Base-by-base conservation (phyloP, 1,140 invertebrate species). In the Eueides isabella region DNA sequence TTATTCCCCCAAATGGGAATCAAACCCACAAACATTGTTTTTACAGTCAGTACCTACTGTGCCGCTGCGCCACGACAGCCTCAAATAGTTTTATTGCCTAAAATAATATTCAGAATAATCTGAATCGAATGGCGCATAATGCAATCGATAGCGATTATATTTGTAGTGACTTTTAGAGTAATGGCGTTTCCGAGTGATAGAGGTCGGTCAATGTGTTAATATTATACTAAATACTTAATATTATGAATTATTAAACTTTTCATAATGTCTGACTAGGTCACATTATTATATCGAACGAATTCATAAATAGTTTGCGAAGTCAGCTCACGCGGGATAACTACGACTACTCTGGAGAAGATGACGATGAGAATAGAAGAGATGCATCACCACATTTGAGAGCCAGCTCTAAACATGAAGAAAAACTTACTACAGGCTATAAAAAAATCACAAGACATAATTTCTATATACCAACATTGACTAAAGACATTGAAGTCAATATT, bases 231-330 rank as follows among this genome's bases (percentile, higher is more conserved):
- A 35, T 35, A 55, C 26, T 26, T 55, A 26, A 23, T 26, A 12
- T 55, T 4, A 55, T 55, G 9, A 55, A 23, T 26, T 26, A 26
- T 12, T 55, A 26, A 55, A 26, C 19, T 11, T 55, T 55, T 55
- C 23, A 26, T 55, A 11, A 55, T 55, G 7, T 55, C 23, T 26
- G 11, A 55, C 3, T 55, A 55, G 48, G 48, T 23, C 23, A 55
- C 2, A 69, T 31, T 31, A 29, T 61, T 35, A 61, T 44, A 48
- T 41, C 66, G 7, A 48, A 61, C 0, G 30, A 19, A 28, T 35
- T 69, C 31, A 29, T 33, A 33, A 69, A 69, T 33, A 29, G n/a
- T 7, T 33, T 69, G 41, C 67, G 67, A 26, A 29, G 16, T 26
- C 28, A 61, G 19, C 48, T 69, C 14, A 61, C 31, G 19, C 16